A percentile compares a stretch with the other conserved stretches of the same genome.
Conservation (phyloP, 2,888 invertebrate genomes). For the Drosophila emarginata region DNA sequence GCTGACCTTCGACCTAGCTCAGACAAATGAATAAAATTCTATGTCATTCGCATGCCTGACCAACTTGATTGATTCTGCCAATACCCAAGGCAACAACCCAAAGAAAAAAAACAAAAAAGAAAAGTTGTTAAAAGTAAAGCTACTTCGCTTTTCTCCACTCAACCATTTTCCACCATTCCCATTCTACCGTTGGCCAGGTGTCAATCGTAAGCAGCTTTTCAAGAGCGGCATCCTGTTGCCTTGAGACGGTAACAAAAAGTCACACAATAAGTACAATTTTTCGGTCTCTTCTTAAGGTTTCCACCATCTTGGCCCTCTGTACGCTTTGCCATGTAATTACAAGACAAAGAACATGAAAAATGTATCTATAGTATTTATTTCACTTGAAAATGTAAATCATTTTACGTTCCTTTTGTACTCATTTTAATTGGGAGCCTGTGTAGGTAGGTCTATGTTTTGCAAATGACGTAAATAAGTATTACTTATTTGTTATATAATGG, state of each 20-base stretch:
- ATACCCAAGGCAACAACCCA: conserved; percentile 1
- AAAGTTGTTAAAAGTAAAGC: conserved; percentile 10
- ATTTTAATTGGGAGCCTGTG: not conserved
- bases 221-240: conserved; percentile 12
- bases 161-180: not conserved
- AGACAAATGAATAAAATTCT: conserved; percentile 15
- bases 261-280: conserved; percentile 5
- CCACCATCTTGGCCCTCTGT: not conserved
- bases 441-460: too few species aligned
- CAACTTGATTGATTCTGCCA: conserved; percentile 21
- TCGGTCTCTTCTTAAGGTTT: not conserved
- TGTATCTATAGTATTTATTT: conserved; percentile 9
- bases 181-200: conserved; percentile 46
- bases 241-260: conserved; percentile 2
- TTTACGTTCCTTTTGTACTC: not conserved
- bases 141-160: not conserved
- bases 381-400: conserved; percentile 10
- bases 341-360: conserved; percentile 2
- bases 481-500: conserved; percentile 1
- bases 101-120: not conserved
- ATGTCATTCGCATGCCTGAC: conserved; percentile 15
- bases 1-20: conserved; percentile 19
- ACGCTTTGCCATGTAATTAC: not conserved
- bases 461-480: not conserved
- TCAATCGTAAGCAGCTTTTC: conserved; percentile 36